Percentiles rank a stretch among this genome's conserved stretches.
Conservation (phyloP, 2,888 invertebrate species). For the Agrochola litura region DNA sequence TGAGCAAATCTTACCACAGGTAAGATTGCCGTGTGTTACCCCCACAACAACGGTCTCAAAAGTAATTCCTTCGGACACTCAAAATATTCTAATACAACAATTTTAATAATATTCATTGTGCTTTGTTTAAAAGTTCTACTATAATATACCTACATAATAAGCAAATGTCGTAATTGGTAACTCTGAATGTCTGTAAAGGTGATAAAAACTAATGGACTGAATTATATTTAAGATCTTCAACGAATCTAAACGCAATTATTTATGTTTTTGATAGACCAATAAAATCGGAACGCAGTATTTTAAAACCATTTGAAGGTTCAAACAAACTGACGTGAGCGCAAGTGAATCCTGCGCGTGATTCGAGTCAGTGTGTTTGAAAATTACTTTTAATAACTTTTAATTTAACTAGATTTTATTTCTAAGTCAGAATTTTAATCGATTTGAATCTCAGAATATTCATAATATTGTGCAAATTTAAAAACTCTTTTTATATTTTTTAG, state of each 20-base stretch:
- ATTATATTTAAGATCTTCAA: conserved; percentile 74
- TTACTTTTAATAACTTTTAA: conserved; percentile 10
- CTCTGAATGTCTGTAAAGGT: conserved; percentile 57
- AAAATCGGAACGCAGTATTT: conserved; percentile 36
- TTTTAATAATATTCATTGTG: conserved; percentile 8
- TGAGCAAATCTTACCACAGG: no score
- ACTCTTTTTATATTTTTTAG: neutral
- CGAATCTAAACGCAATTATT: conserved; percentile 69
- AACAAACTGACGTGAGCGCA: neutral
- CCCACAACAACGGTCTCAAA: neutral
- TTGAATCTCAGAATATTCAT: conserved; percentile 34
- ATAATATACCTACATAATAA: conserved; percentile 41
- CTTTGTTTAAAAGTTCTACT: conserved; percentile 17
- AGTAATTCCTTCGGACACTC: no score
- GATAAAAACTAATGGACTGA: conserved; percentile 71
- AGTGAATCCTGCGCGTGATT: neutral
- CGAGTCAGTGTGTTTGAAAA: conserved; percentile 8
- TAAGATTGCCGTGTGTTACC: neutral
- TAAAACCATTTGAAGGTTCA: conserved; percentile 11
- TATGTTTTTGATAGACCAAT: conserved; percentile 40
- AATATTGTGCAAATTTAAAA: neutral
- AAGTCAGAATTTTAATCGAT: neutral
- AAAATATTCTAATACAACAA: conserved; percentile 25
- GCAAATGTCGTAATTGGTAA: conserved; percentile 50
- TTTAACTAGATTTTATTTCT: conserved; percentile 20